Conservation (phyloP, 2,113 vertebrate genomes). For the Lucifuga dentata region DNA sequence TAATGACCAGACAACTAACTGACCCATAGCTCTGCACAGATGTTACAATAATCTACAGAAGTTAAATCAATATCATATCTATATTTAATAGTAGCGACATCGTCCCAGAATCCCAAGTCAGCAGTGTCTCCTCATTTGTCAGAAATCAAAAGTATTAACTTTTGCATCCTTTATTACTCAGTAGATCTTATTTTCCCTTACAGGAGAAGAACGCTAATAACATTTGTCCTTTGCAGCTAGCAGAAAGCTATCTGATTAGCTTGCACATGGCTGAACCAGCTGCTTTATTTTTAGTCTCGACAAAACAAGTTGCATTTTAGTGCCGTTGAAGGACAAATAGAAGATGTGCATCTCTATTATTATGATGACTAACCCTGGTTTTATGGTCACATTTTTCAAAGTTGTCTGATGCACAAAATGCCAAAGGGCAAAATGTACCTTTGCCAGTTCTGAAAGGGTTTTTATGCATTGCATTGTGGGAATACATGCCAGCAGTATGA, state of each 20-base stretch:
- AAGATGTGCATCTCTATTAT: not conserved
- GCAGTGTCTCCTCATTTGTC: too few species aligned
- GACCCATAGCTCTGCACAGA: not conserved
- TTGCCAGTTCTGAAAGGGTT: not conserved
- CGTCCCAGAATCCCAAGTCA: too few species aligned
- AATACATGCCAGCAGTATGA: not conserved
- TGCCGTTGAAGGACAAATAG: not conserved
- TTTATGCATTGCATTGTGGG: not conserved
- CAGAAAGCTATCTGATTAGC: too few species aligned
- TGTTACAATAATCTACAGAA: not conserved
- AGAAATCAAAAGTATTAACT: too few species aligned
- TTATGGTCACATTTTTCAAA: not conserved
- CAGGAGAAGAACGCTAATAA: not conserved
- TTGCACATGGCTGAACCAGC: not conserved
- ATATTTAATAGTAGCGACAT: too few species aligned
- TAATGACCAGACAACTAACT: not conserved
- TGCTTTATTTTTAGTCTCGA: slow-evolving; percentile 3
- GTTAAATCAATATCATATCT: not conserved
- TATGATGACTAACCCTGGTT: too few species aligned
- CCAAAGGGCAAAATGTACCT: not conserved
- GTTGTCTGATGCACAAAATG: not conserved
- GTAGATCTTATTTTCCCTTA: not conserved
- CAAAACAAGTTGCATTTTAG: not conserved
- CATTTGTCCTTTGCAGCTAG: too few species aligned
- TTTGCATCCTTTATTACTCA: too few species aligned